Base-by-base conservation (phyloP, 2,888 invertebrate species). In the Beris morrisii region DNA sequence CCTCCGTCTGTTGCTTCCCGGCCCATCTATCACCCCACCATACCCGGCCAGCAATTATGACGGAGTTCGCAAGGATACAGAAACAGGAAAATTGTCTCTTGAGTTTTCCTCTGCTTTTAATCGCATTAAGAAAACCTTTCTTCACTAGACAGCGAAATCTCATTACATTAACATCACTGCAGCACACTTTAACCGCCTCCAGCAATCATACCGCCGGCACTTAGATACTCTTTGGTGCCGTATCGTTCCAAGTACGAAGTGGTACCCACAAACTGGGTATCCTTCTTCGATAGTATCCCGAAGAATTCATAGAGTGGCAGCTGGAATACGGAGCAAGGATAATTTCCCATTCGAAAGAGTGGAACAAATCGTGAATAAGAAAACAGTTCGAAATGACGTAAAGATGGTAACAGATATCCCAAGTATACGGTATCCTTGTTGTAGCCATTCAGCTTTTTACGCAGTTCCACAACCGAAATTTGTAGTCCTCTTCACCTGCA, bases 41-140 rank as follows among this genome's bases (percentile, higher is more conserved):
- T 3, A 38, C 22, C 56, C 56, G 15, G 32, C 11, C 9, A 56
- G 38, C 30, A 59, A 59, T 59, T 59, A 48, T 46, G 31, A 48
- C 31, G 58, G 58, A 46, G 28, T 44, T 48, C 48, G n/a, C 48
- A 48, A 50, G 61, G 52, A 38, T 38, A 52, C 15, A 52, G 68
- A 65, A 68, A 67, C 65, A 65, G 65, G 65, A 55, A 65, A 68
- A 65, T 65, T 68, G 68, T 65, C 68, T 65, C 61, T 38, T 50
- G 54, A 56, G 65, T 68, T 56, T 61, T 54, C 50, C 56, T 61
- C 48, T 66, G 55, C 65, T 68, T 56, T 59, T 66, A 68, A 68
- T 68, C 66, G 68, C 66, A 68, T 68, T 68, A 61, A 68, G 65
- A 65, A 66, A 66, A 68, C 64, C 57, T 65, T 68, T 68, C 65